Percentiles rank a stretch among this genome's conserved stretches.
Conservation (phyloP, 2,888 invertebrate genomes). For the Euclidia mi region DNA sequence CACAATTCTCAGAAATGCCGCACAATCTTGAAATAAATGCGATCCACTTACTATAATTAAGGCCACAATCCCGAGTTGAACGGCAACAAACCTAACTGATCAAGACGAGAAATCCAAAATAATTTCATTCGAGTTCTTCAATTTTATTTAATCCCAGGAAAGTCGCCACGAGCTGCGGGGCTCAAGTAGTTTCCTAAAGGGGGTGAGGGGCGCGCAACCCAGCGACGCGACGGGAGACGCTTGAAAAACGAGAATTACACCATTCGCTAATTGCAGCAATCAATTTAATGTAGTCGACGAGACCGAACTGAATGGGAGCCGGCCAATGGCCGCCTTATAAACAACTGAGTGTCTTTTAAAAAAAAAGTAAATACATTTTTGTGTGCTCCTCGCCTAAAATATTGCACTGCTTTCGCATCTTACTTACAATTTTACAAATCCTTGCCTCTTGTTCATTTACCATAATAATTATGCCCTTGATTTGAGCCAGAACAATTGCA, state of each 20-base stretch:
- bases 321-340: constrained; percentile 76
- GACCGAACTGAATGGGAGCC: constrained; percentile 77
- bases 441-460: too few species aligned
- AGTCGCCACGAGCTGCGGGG: constrained; percentile 82
- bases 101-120: constrained; percentile 81
- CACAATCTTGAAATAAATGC: constrained; percentile 68
- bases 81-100: constrained; percentile 75
- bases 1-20: constrained; percentile 53
- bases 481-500: too few species aligned
- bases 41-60: constrained; percentile 82
- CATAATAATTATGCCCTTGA: too few species aligned
- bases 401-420: too few species aligned
- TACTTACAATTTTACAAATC: too few species aligned
- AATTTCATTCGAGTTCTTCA: constrained; percentile 84
- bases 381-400: too few species aligned
- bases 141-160: constrained; percentile 85
- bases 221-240: constrained; percentile 66
- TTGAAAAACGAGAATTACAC: constrained; percentile 88
- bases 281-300: constrained; percentile 89
- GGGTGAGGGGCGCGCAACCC: constrained; percentile 56
- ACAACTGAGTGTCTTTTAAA: too few species aligned
- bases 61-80: constrained; percentile 71
- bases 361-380: too few species aligned
- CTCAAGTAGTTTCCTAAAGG: constrained; percentile 85
- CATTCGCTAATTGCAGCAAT: constrained; percentile 89